These are phyloP conservation scores for Danio aesculapii DNA, from an alignment of 2,797 vertebrate genomes.

Conservation along the genomic window DNA sequence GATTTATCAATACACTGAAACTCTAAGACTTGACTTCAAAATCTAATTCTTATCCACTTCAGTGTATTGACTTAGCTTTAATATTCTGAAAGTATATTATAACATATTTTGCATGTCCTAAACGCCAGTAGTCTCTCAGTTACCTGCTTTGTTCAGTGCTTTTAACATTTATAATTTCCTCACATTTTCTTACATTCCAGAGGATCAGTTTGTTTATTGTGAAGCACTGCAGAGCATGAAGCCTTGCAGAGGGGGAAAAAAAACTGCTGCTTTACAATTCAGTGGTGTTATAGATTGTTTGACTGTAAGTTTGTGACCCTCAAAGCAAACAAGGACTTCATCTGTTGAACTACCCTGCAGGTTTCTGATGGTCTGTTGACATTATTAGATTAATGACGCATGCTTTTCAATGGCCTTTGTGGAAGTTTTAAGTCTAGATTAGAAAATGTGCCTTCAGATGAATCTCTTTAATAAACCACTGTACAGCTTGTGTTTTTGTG, in stretches of 20 bases:
- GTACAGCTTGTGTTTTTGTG: slow-evolving; percentile 43
- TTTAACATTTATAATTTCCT: slow-evolving; percentile 30
- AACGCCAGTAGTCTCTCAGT: slow-evolving; percentile 41
- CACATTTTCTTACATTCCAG: background rate
- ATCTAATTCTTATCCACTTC: slow-evolving; percentile 19
- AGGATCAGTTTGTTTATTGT: slow-evolving; percentile 31
- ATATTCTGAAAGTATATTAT: slow-evolving; percentile 43
- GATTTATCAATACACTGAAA: too few species aligned
- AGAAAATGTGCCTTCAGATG: slow-evolving; percentile 41
- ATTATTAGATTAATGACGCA: slow-evolving; percentile 15
- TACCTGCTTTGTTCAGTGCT: slow-evolving; percentile 22
- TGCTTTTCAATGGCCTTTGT: background rate
- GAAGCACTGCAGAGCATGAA: slow-evolving; percentile 8
- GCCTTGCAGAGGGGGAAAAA: background rate
- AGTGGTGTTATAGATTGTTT: slow-evolving; percentile 42
- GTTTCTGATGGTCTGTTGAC: slow-evolving; percentile 8
- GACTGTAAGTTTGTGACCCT: slow-evolving; percentile 38
- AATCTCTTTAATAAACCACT: slow-evolving; percentile 53
- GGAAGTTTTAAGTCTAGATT: slow-evolving; percentile 28
- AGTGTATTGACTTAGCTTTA: slow-evolving; percentile 29
- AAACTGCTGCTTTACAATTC: slow-evolving; percentile 26
- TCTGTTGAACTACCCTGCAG: slow-evolving; percentile 6
- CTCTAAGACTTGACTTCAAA: too few species aligned
- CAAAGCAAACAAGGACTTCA: slow-evolving; percentile 27
- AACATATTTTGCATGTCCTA: slow-evolving; percentile 48